phyloP scores from a whole-genome alignment of 2,797 vertebrate genomes.

The Malurus splendens region DNA sequence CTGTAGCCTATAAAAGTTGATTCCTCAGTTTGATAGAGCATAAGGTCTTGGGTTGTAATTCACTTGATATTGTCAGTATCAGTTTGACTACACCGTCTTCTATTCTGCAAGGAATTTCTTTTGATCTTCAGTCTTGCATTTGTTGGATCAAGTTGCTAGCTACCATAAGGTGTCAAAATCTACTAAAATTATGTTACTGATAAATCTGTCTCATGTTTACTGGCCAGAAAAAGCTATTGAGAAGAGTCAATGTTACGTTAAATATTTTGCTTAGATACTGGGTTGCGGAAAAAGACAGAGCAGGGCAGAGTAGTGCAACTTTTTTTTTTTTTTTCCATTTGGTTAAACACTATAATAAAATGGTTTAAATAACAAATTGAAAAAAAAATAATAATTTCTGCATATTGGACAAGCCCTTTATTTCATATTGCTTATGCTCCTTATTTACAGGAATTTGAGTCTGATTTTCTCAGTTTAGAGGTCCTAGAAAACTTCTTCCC shows the following conservation, averaged over 20 bases:
- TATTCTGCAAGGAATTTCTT: conserved; percentile 4
- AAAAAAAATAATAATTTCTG: not conserved
- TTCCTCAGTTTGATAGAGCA: not conserved
- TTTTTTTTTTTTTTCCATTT: not conserved
- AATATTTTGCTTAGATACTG: conserved; percentile 24
- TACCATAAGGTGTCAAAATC: conserved; percentile 41
- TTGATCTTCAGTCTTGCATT: conserved; percentile 24
- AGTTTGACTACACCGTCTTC: not conserved
- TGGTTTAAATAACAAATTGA: not conserved
- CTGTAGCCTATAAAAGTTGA: not conserved
- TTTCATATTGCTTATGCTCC: not conserved
- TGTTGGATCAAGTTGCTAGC: conserved; percentile 36
- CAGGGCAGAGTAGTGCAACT: not conserved
- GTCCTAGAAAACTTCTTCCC: not conserved
- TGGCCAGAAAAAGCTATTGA: conserved; percentile 24
- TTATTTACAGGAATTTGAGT: not conserved
- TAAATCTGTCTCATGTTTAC: conserved; percentile 29
- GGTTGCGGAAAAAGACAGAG: not conserved
- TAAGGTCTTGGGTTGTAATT: conserved; percentile 15
- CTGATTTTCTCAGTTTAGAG: not conserved
- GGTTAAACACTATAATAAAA: not conserved
- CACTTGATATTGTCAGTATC: conserved; percentile 16
- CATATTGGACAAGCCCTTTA: not conserved
- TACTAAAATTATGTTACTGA: conserved; percentile 23
- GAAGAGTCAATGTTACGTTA: not conserved